These are phyloP conservation scores for Crotalus viridis DNA, from an alignment of 2,113 vertebrate genomes.

Conservation along the genomic window DNA sequence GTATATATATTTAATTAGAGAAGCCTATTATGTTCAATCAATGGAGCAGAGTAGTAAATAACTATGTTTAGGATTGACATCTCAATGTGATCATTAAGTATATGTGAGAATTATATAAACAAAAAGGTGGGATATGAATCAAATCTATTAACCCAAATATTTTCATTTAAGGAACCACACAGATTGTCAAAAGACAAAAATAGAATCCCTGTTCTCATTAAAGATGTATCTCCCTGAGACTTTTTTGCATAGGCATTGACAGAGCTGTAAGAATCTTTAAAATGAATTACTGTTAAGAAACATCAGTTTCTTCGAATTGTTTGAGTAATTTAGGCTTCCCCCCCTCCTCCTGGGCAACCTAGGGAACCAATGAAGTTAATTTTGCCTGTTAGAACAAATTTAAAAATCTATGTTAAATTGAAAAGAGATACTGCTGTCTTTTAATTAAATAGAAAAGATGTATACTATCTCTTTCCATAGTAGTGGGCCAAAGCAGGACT, in stretches of 20 bases:
- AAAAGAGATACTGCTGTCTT: slow-evolving; percentile 49
- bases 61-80: not conserved
- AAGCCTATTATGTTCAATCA: not conserved
- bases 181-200: slow-evolving; percentile 41
- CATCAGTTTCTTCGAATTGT: slow-evolving; percentile 58
- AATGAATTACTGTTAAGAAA: slow-evolving; percentile 46
- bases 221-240: slow-evolving; percentile 56
- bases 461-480: slow-evolving; percentile 39
- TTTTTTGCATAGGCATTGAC: slow-evolving; percentile 46
- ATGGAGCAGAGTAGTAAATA: no score
- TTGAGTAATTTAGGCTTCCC: slow-evolving; percentile 61
- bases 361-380: slow-evolving; percentile 55
- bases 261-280: slow-evolving; percentile 30
- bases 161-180: not conserved
- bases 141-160: slow-evolving; percentile 13
- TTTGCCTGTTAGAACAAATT: slow-evolving; percentile 53
- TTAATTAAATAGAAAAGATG: slow-evolving; percentile 54
- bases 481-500: slow-evolving; percentile 37
- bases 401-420: slow-evolving; percentile 57
- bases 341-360: slow-evolving; percentile 51
- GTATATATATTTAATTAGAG: not conserved
- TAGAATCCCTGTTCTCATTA: slow-evolving; percentile 48
- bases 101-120: not conserved
- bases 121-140: not conserved
- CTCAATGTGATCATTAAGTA: not conserved